phyloP scores from a whole-genome alignment of 2,888 invertebrate genomes.

The Lacanobia wlatinum region DNA sequence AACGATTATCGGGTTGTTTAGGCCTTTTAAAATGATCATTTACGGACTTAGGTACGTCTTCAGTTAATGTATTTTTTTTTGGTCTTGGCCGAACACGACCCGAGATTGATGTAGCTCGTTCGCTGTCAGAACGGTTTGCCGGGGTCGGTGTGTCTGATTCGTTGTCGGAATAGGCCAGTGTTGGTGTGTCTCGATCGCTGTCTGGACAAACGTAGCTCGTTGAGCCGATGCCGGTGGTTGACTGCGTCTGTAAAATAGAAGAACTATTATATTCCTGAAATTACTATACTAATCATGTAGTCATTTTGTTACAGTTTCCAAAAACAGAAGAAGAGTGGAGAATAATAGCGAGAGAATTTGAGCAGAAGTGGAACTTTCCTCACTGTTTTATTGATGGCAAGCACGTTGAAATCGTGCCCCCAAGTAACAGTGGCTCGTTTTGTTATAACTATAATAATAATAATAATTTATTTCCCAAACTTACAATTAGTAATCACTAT shows the following conservation, averaged over 20 bases:
- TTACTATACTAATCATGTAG: neutral
- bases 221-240: constrained; percentile 10
- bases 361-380: constrained; percentile 15
- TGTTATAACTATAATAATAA: constrained; percentile 26
- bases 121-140: too few relatives aligned
- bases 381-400: constrained; percentile 18
- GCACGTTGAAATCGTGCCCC: constrained; percentile 11
- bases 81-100: constrained; percentile 20
- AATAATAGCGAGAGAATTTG: constrained; percentile 17
- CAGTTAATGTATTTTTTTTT: constrained; percentile 22
- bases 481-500: too few relatives aligned
- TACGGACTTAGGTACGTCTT: constrained; percentile 23
- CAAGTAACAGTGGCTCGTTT: constrained; percentile 10
- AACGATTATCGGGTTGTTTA: constrained; percentile 21
- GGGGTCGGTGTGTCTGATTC: too few relatives aligned
- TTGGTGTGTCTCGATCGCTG: constrained; percentile 24
- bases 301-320: constrained; percentile 16
- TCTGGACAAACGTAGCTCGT: neutral
- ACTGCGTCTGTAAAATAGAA: constrained; percentile 23
- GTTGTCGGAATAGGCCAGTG: constrained; percentile 13
- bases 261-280: constrained; percentile 4
- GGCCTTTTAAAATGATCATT: constrained; percentile 35
- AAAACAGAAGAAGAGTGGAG: constrained; percentile 8
- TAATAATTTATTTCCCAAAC: too few relatives aligned
- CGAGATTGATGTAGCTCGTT: constrained; percentile 20